A percentile compares a stretch with the other conserved stretches of the same genome.
Evolutionary conservation across 2,888 invertebrate species (phyloP).

Genomic region (Abrostola triplasia): DNA sequence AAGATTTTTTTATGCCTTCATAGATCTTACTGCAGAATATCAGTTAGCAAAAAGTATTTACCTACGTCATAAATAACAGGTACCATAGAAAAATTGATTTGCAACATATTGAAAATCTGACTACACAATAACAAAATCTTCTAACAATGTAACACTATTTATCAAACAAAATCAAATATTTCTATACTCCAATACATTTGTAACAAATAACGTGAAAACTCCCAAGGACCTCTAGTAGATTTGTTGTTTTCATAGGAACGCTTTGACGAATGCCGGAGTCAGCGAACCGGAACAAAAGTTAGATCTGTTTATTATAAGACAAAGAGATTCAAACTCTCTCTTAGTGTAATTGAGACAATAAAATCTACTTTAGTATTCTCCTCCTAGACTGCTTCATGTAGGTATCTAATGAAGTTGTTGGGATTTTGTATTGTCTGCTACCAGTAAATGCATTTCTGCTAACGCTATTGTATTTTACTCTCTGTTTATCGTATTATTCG

Average conservation of each 20-base stretch:
- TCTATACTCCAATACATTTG: slow-evolving; percentile 41
- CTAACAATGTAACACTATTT: slow-evolving; percentile 10
- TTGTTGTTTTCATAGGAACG: slow-evolving; percentile 66
- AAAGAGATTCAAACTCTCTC: slow-evolving; percentile 57
- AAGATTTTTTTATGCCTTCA: too few relatives aligned
- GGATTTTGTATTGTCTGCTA: slow-evolving; percentile 29
- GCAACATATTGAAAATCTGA: too few relatives aligned
- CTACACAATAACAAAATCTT: background rate
- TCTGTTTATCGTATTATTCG: slow-evolving; percentile 19
- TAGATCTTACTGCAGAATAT: too few relatives aligned
- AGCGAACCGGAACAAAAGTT: slow-evolving; percentile 62
- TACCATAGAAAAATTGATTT: too few relatives aligned
- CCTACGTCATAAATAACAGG: too few relatives aligned
- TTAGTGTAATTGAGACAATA: slow-evolving; percentile 57
- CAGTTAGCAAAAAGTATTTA: too few relatives aligned
- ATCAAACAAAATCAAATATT: slow-evolving; percentile 59
- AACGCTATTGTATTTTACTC: slow-evolving; percentile 38
- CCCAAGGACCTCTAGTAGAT: slow-evolving; percentile 58
- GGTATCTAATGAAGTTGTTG: slow-evolving; percentile 20
- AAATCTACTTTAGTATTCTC: slow-evolving; percentile 42
- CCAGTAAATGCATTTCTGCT: slow-evolving; percentile 32
- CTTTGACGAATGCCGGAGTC: slow-evolving; percentile 69
- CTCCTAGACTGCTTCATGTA: slow-evolving; percentile 28
- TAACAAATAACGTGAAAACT: slow-evolving; percentile 53
- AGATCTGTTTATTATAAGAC: slow-evolving; percentile 62